Evolutionary conservation across 2,888 invertebrate species (phyloP), one percentile per base, ranked within the genome.

Genomic region (Malthinus flaveolus): DNA sequence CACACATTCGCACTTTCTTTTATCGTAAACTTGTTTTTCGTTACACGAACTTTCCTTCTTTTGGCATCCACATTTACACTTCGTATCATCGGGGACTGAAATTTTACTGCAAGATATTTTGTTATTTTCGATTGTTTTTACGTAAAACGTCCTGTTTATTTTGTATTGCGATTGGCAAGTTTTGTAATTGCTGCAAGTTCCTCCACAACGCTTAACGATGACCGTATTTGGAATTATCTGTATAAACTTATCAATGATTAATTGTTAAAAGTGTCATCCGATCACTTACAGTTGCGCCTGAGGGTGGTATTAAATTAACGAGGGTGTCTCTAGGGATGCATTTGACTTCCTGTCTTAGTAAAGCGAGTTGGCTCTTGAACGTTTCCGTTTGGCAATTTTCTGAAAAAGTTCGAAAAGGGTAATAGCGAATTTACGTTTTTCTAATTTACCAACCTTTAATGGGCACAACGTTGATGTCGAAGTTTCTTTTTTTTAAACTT

Each of bases 301-400:
- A 54, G 13, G 67, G 63, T 15, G 69, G 59, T 37, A 66, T 55
- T 12, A 77, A 56, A 42, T 73, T 69, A 1, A 77, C 70, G 13
- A 76, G 64, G 0, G 69, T 68, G 32, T 73, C 70, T 54, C 75
- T 62, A 0, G 76, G 75, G 57, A 68, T 68, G 58, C 77, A 77
- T 42, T 66, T 66, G 7, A 72, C 62, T 59, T 66, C 62, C 47
- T 66, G 63, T 23, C 65, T 61, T 36, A 68, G 42, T n/a, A n/a
- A 4, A 12, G 52, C 56, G 9, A 62, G 15, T 47, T 60, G 60
- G 1, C 48, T 56, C 48, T 52, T 61, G 37, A 64, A 62, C 5
- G 23, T 50, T 7, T 37, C 34, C 1, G 56, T 46, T 31, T 35
- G 47, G 39, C 64, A 64, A 52, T 49, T 59, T 50, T 61, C 64